Percentiles rank a stretch among this genome's conserved stretches.
Conservation (phyloP, 2,888 invertebrate species). For the Agelastica alni region DNA sequence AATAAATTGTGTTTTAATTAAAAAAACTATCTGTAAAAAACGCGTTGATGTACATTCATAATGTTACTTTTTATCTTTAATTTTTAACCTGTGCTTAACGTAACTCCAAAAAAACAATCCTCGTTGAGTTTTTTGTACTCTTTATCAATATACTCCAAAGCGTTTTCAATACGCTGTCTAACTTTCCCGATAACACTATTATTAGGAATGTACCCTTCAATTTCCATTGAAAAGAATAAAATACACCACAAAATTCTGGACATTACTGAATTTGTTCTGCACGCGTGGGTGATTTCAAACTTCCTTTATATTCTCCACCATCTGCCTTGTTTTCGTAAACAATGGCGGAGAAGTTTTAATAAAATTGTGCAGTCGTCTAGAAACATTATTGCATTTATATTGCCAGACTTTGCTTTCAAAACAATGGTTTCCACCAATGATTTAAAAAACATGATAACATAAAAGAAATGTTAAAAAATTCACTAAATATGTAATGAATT, state of each 20-base stretch:
- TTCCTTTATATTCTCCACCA: conserved; percentile 8
- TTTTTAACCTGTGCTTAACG: conserved; percentile 40
- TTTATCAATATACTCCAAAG: conserved; percentile 38
- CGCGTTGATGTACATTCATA: too few relatives aligned
- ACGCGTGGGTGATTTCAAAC: neutral
- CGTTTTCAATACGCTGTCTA: conserved; percentile 36
- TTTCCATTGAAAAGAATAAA: neutral
- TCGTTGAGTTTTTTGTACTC: conserved; percentile 39
- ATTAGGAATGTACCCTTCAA: conserved; percentile 23
- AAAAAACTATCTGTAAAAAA: too few relatives aligned
- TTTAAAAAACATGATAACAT: too few relatives aligned
- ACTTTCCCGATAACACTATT: conserved; percentile 34
- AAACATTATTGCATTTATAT: too few relatives aligned
- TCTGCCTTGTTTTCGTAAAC: conserved; percentile 4
- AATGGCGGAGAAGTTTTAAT: conserved; percentile 2
- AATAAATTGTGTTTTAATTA: too few relatives aligned
- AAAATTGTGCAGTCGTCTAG: neutral
- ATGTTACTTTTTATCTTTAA: too few relatives aligned
- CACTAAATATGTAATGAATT: too few relatives aligned
- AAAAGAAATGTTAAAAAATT: too few relatives aligned
- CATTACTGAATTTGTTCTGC: conserved; percentile 4
- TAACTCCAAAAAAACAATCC: conserved; percentile 44
- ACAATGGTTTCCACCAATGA: too few relatives aligned
- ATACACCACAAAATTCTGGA: neutral
- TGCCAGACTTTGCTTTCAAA: too few relatives aligned